phyloP scores from a whole-genome alignment of 2,113 vertebrate species.

The Numenius arquata region DNA sequence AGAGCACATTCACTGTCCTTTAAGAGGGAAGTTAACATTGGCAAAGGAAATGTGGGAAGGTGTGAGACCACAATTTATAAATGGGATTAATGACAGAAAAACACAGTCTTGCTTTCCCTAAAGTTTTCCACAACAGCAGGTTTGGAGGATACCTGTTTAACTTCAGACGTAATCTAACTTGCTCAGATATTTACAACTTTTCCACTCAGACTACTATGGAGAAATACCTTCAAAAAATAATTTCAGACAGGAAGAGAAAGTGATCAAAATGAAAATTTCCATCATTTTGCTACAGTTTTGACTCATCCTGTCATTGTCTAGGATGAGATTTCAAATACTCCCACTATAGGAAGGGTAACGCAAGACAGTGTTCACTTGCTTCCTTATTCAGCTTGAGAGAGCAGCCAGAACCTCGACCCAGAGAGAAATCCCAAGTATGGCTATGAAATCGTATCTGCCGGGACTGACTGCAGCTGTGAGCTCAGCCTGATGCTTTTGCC shows the following conservation, averaged over 20 bases:
- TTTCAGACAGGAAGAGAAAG: neutral
- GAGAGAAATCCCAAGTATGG: constrained; percentile 60
- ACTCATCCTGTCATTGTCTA: neutral
- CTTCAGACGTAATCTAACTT: neutral
- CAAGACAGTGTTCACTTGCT: neutral
- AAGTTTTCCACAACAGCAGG: neutral
- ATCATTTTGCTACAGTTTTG: neutral
- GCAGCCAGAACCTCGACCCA: neutral
- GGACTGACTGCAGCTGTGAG: neutral
- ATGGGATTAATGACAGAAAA: neutral
- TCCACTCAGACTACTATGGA: neutral
- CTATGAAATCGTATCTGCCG: neutral
- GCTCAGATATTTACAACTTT: neutral
- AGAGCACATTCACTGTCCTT: neutral
- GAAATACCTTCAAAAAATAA: neutral
- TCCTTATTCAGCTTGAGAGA: constrained; percentile 40
- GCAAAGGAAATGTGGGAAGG: neutral
- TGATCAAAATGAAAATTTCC: neutral
- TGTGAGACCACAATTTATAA: neutral
- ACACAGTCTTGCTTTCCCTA: neutral
- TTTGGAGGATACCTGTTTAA: neutral
- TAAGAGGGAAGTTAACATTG: neutral
- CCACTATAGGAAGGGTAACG: neutral
- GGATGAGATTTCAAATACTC: neutral
- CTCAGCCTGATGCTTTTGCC: neutral